Evolutionary conservation across 2,113 vertebrate genomes (phyloP).

Genomic region (Hippoglossus stenolepis): DNA sequence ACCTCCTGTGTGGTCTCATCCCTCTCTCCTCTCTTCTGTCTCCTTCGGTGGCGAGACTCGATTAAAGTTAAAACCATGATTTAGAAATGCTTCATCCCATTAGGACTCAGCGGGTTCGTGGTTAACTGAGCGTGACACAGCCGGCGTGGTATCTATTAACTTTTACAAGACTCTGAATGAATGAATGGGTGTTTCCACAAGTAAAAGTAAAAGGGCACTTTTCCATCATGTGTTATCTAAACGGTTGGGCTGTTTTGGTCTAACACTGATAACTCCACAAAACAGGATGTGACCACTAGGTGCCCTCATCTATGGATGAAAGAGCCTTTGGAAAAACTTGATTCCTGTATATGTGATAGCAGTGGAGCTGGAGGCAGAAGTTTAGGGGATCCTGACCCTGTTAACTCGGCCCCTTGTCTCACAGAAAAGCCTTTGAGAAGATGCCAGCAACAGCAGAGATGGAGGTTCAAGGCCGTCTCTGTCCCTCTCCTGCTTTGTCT

Average conservation of each 20-base stretch:
- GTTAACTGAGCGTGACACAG: slow-evolving; percentile 31
- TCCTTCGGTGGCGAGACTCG: slow-evolving; percentile 18
- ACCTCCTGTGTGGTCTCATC: slow-evolving; percentile 69
- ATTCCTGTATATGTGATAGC: slow-evolving; percentile 31
- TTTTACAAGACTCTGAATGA: slow-evolving; percentile 51
- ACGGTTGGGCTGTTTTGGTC: slow-evolving; percentile 28
- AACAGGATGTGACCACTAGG: slow-evolving; percentile 46
- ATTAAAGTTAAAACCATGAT: slow-evolving; percentile 44
- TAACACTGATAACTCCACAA: slow-evolving; percentile 23
- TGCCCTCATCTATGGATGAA: slow-evolving; percentile 40
- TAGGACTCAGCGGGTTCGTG: slow-evolving; percentile 15
- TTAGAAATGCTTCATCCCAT: slow-evolving; percentile 52
- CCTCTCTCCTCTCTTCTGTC: slow-evolving; percentile 12
- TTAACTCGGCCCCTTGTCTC: slow-evolving; percentile 57
- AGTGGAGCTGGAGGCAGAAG: slow-evolving; percentile 53
- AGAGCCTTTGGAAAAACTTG: slow-evolving; percentile 27
- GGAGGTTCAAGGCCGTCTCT: slow-evolving; percentile 70
- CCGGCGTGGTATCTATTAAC: slow-evolving; percentile 39
- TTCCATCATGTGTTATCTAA: slow-evolving; percentile 25
- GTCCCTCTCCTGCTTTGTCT: slow-evolving; percentile 52
- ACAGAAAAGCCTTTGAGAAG: slow-evolving; percentile 80
- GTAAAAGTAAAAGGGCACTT: slow-evolving; percentile 14
- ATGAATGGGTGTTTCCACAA: slow-evolving; percentile 22
- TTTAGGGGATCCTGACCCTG: slow-evolving; percentile 54
- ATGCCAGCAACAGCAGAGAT: slow-evolving; percentile 77